A percentile compares a stretch with the other conserved stretches of the same genome.
phyloP scores from a whole-genome alignment of 1,140 invertebrate species.

The Calliopsis andreniformis region DNA sequence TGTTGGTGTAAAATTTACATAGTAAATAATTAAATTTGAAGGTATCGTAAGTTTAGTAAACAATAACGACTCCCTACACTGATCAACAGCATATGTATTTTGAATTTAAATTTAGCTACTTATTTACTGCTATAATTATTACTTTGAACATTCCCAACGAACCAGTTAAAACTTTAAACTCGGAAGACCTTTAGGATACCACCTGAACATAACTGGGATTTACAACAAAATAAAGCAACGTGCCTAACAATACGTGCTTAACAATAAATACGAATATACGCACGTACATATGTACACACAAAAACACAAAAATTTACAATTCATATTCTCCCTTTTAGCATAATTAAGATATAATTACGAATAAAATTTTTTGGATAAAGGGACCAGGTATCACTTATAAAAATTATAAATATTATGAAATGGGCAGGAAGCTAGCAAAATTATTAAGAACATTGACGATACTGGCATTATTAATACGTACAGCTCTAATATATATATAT shows the following conservation, averaged over 20 bases:
- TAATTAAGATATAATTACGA: constrained; percentile 31
- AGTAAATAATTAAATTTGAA: no score
- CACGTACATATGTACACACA: not conserved
- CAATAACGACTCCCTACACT: no score
- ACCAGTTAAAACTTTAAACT: constrained; percentile 27
- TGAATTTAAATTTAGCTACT: no score
- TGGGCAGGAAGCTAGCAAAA: constrained; percentile 46
- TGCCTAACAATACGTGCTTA: constrained; percentile 10
- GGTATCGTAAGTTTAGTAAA: no score
- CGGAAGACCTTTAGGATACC: constrained; percentile 32
- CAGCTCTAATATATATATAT: constrained; percentile 16
- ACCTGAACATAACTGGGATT: constrained; percentile 20
- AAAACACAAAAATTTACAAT: constrained; percentile 15
- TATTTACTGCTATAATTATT: constrained; percentile 22
- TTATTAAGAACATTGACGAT: constrained; percentile 37
- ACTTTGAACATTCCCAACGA: constrained; percentile 34
- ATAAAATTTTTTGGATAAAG: not conserved
- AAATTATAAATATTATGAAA: constrained; percentile 6
- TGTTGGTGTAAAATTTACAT: no score
- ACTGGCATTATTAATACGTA: constrained; percentile 28
- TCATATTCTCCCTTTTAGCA: constrained; percentile 20
- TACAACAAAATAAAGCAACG: constrained; percentile 39
- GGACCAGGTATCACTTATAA: not conserved
- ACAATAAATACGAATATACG: constrained; percentile 12
- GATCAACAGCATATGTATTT: no score